Evolutionary conservation across 2,888 invertebrate species (phyloP).

Genomic region (Orchesella flavescens): DNA sequence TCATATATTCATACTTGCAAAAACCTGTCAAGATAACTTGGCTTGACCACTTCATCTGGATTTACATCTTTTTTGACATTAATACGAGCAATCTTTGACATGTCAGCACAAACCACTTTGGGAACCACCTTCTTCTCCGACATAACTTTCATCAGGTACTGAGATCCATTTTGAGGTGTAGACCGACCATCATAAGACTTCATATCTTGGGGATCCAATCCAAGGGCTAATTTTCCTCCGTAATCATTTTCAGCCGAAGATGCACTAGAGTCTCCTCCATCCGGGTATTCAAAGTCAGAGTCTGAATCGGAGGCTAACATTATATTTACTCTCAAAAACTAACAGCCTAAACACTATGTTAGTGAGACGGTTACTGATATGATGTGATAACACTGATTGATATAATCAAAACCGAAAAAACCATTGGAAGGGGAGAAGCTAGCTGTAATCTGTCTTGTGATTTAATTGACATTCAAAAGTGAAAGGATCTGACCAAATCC

Average conservation of each 20-base stretch:
- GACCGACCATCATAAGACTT: conserved; percentile 58
- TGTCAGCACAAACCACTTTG: conserved; percentile 63
- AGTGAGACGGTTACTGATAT: no score
- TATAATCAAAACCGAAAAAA: not conserved
- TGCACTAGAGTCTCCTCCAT: conserved; percentile 36
- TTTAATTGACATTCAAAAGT: no score
- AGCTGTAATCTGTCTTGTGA: no score
- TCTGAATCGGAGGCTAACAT: conserved; percentile 53
- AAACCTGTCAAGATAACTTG: conserved; percentile 32
- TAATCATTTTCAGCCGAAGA: conserved; percentile 20
- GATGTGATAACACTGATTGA: not conserved
- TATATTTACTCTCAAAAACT: no score
- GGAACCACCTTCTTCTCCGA: conserved; percentile 64
- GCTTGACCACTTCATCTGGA: not conserved
- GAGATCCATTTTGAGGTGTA: conserved; percentile 68
- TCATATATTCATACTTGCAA: conserved; percentile 30
- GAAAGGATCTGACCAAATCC: no score
- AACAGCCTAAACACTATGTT: no score
- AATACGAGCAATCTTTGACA: not conserved
- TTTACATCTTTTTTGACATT: not conserved
- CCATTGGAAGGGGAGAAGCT: no score
- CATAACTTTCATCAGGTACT: conserved; percentile 67
- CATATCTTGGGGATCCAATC: conserved; percentile 59
- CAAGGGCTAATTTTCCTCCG: conserved; percentile 53
- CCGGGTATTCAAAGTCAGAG: conserved; percentile 59